Percentiles rank a stretch among this genome's conserved stretches.
phyloP scores from a whole-genome alignment of 2,113 vertebrate genomes.

The Cichladusa arquata region DNA sequence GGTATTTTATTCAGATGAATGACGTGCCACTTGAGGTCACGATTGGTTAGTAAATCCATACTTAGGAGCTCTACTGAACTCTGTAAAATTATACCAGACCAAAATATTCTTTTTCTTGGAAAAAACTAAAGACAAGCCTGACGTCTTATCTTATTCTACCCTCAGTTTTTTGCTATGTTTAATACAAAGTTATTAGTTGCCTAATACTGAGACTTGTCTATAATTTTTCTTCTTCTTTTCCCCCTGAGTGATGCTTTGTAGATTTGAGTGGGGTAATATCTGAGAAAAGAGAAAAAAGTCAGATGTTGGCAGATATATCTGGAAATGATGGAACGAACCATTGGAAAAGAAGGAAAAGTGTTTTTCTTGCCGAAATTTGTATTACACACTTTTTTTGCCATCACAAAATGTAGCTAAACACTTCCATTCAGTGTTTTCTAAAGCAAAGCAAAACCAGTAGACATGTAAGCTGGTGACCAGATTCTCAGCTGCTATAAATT shows the following conservation, averaged over 20 bases:
- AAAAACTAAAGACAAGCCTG: neutral
- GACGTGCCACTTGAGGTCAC: neutral
- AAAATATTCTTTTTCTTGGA: neutral
- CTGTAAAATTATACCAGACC: neutral
- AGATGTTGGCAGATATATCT: neutral
- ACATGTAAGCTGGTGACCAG: neutral
- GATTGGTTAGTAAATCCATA: neutral
- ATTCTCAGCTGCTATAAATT: neutral
- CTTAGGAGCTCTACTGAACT: neutral
- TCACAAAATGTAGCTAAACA: neutral
- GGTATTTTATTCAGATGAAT: neutral
- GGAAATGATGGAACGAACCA: neutral
- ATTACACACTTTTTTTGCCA: neutral
- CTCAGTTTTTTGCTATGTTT: neutral
- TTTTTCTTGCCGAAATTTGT: neutral
- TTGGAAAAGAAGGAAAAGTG: neutral
- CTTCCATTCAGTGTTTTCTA: neutral
- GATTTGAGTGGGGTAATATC: neutral
- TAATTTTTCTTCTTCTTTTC: fast-evolving
- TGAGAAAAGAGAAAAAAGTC: neutral
- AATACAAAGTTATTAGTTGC: neutral
- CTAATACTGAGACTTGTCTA: neutral
- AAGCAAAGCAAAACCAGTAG: neutral
- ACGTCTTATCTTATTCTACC: neutral
- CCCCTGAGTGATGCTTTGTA: neutral